A percentile compares a stretch with the other conserved stretches of the same genome.
Evolutionary conservation across 2,113 vertebrate species (phyloP).

Genomic region (Phodopus roborovskii): DNA sequence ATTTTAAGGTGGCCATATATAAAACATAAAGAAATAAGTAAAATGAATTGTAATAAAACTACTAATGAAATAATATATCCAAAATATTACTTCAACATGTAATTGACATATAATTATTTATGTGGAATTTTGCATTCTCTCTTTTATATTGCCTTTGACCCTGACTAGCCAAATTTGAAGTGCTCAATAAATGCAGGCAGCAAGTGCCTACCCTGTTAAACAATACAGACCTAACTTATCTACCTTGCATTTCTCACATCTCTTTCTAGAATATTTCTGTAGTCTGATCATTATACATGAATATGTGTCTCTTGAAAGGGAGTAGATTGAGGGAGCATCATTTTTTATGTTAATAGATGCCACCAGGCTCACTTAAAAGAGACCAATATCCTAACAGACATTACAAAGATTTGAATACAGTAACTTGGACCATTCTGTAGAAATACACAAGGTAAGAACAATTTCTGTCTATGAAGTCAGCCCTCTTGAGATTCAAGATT

Average conservation of each 20-base stretch:
- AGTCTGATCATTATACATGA: neutral
- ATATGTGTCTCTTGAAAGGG: neutral
- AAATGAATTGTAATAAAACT: slow-evolving; percentile 22
- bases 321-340: neutral
- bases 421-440: neutral
- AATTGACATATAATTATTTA: slow-evolving; percentile 15
- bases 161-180: slow-evolving; percentile 6
- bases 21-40: slow-evolving; percentile 15
- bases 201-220: neutral
- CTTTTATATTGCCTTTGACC: slow-evolving; percentile 17
- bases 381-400: neutral
- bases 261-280: slow-evolving; percentile 5
- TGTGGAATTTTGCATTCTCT: slow-evolving; percentile 8
- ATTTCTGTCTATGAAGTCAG: neutral
- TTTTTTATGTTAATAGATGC: slow-evolving; percentile 25
- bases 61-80: neutral
- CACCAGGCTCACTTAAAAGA: slow-evolving; percentile 3
- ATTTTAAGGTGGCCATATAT: neutral
- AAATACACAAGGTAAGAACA: neutral
- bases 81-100: slow-evolving; percentile 43
- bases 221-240: neutral
- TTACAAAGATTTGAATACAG: neutral
- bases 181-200: neutral
- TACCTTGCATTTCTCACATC: neutral
- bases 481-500: neutral